Base-by-base conservation (phyloP, 2,888 invertebrate genomes). In the Perdita meconis region DNA sequence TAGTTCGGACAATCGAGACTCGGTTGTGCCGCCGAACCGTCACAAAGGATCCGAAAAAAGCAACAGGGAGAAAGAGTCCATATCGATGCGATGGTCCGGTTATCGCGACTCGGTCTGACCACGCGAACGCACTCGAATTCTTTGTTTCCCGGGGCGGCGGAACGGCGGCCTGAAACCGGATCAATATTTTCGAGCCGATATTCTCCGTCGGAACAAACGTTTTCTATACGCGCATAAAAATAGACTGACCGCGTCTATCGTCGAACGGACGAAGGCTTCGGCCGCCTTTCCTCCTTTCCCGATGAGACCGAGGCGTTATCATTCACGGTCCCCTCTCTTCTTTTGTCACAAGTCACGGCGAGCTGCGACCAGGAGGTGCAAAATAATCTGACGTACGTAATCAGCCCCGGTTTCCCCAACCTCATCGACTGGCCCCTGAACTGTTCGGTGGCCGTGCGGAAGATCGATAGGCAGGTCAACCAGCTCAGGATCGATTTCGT, bases 401-500 rank as follows among this genome's bases (percentile, higher is more conserved):
- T 95, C 86, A 97, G 96, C 44, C 97, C 97, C 0, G 95, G 95
- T 78, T 97, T 97, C 92, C 97, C 97, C 1, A 96, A 96, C 87
- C 94, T 96, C 74, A 95, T 96, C 93, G 93, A 93, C 56, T 95
- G 95, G 47, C 94, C 95, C 82, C 93, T 94, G 74, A 94, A 95
- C 82, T 98, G 98, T 91, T 93, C 94, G 75, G 92, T 97, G 61
- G 95, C 94, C 81, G 94, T 98, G 8, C 95, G 95, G 90, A 96
- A 97, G 93, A 94, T 96, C 69, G 95, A 95, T 86, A 95, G 95
- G 0, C 96, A 96, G 85, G 95, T 98, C 87, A 96, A 96, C 90
- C 98, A 98, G 92, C 93, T 98, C 53, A 94, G 96, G 85, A 94
- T 97, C 22, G 97, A 97, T 92, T 97, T 97, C 89, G 93, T 96